Base-by-base conservation (phyloP, 2,888 invertebrate genomes). In the Meiosimyza platycephala region DNA sequence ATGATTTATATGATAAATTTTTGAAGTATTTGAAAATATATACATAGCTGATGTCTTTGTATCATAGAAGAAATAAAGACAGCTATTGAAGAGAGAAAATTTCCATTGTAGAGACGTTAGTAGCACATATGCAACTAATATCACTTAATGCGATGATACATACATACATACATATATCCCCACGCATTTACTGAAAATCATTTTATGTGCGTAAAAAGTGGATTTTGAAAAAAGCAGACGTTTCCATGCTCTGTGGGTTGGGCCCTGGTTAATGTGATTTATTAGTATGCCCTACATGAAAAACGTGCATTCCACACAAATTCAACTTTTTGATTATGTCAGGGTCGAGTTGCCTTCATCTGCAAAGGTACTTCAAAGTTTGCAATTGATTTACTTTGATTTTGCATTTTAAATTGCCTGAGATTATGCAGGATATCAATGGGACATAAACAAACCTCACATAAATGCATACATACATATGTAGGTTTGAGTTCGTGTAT, bases 331-430 rank as follows among this genome's bases (percentile, higher is more conserved):
- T 40, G 59, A 55, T 54, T 51, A 18, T 72, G 70, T 22, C 59
- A 60, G 28, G 9, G 28, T 33, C 22, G 11, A 18, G 28, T 66
- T 47, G 47, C 51, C 13, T 13, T 65, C 54, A 15, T 28, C 33
- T 12, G 12, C 16, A 51, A 65, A 51, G 65, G 65, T 50, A 63
- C 22, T 71, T 65, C 66, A 76, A 75, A 76, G 76, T 77, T 79
- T 80, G 79, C 83, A 84, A 84, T 84, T 84, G 84, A 84, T 84
- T 84, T 81, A 82, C 81, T 84, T 83, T 80, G 83, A 84, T 84
- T 84, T 84, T 83, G 79, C 81, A 84, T 78, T 79, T 79, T 83
- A 78, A 78, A 78, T 78, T 78, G 77, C 57, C 51, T 57, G 55
- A 59, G 65, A 55, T 63, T 63, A 63, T 40, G 63, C 63, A 63